Evolutionary conservation across 2,888 invertebrate species (phyloP).

Genomic region (Dicranocentrus wangi): DNA sequence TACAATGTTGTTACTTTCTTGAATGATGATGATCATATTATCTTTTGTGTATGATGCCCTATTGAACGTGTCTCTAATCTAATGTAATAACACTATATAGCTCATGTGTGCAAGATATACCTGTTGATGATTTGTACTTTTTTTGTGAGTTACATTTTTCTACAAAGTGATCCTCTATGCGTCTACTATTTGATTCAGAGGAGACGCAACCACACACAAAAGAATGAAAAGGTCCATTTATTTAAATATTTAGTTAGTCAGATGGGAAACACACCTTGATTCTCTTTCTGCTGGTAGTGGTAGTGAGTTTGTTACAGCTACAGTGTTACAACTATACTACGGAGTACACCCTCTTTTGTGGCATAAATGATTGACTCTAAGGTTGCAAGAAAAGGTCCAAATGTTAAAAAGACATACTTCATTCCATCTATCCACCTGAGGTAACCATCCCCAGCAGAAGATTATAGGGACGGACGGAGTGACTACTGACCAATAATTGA

Average conservation of each 20-base stretch:
- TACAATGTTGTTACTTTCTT: constrained; percentile 33
- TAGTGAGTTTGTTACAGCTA: not conserved
- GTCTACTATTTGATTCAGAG: not conserved
- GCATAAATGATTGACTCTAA: constrained; percentile 52
- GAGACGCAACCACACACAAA: constrained; percentile 24
- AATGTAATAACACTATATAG: constrained; percentile 4
- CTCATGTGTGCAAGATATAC: not conserved
- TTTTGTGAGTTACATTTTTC: constrained; percentile 15
- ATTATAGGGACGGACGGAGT: too few species aligned
- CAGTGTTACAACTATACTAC: not conserved
- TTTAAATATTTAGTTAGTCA: constrained; percentile 57
- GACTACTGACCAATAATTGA: constrained; percentile 29
- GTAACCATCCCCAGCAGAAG: constrained; percentile 6
- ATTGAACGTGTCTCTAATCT: constrained; percentile 33
- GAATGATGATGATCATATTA: constrained; percentile 50
- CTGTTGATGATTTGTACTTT: constrained; percentile 32
- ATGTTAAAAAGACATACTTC: constrained; percentile 31
- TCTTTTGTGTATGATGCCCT: constrained; percentile 36
- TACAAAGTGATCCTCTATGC: constrained; percentile 8
- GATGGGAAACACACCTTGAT: constrained; percentile 39
- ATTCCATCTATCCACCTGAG: constrained; percentile 40
- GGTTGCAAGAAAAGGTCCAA: constrained; percentile 51
- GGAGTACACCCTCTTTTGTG: not conserved
- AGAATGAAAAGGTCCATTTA: constrained; percentile 19
- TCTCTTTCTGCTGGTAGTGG: constrained; percentile 26